Conservation (phyloP, 2,888 invertebrate species). For the Tolmerus cingulatus region DNA sequence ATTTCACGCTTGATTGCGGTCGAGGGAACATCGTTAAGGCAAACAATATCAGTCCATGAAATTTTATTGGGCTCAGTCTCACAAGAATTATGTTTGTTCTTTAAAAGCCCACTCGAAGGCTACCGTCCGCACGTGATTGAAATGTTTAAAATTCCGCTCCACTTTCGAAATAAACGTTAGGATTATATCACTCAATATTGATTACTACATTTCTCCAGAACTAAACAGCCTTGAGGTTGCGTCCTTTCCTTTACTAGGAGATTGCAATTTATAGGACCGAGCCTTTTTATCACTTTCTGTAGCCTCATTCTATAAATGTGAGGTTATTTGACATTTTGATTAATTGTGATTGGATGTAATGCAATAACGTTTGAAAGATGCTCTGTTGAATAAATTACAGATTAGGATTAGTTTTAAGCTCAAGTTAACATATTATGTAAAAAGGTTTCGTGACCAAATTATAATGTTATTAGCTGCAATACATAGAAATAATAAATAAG, state of each 20-base stretch:
- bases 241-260: not conserved
- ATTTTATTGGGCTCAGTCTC: not conserved
- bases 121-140: not conserved
- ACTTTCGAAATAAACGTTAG: not conserved
- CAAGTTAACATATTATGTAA: not conserved
- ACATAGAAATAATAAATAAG: too few species aligned
- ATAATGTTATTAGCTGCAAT: not conserved
- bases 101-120: not conserved
- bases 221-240: not conserved
- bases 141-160: not conserved
- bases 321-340: not conserved
- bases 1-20: not conserved
- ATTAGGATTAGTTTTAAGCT: not conserved
- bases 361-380: not conserved
- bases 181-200: not conserved
- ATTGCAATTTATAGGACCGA: not conserved
- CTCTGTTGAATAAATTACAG: not conserved
- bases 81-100: not conserved
- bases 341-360: not conserved
- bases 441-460: not conserved
- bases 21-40: not conserved
- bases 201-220: not conserved
- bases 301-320: not conserved
- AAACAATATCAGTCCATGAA: not conserved
- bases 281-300: not conserved